Evolutionary conservation across 2,888 invertebrate genomes (phyloP), one percentile per base, ranked within the genome.

Genomic region (Tridacna gigas): DNA sequence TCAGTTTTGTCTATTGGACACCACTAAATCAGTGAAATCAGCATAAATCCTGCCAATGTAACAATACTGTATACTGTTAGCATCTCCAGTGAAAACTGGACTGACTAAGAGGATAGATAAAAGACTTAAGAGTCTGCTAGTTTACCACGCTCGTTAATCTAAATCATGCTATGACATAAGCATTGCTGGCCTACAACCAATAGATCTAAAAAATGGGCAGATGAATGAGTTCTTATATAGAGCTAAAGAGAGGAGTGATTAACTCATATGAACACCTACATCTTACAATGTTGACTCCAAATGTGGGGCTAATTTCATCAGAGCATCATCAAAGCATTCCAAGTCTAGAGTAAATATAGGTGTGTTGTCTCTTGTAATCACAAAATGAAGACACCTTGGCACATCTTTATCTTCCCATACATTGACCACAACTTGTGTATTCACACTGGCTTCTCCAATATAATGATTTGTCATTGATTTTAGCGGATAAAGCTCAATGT

Each of bases 381-480:
- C 78, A 78, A 77, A 80, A 51, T 56, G 51, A 37, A 83, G 77
- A 26, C 65, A 77, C 12, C 47, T 51, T 1, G 61, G 45, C 22
- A 67, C 47, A 28, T 51, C 37, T 7, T 60, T 18, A 47, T 65
- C 48, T 48, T 78, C 76, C 82, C 82, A 86, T 7, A 79, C 69
- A 48, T 80, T 66, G 9, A 82, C 76, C 45, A 47, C 61, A 15
- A 86, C 65, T n/a, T 61, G 56, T 20, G 83, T 80, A 76, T 79
- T 77, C 13, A 77, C 80, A 22, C 82, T 28, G 25, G 69, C 83
- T 61, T 86, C 86, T 11, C 83, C 79, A 13, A 76, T 61, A 61
- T 73, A 83, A 20, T 79, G 80, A 15, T 79, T 76, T 4, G 65
- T 60, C 51, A 83, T 66, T 11, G 56, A n/a, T 56, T 79, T 77